Percentiles rank a stretch among this genome's conserved stretches.
Evolutionary conservation across 2,797 vertebrate species (phyloP).

Genomic region (Peromyscus melanophrys): DNA sequence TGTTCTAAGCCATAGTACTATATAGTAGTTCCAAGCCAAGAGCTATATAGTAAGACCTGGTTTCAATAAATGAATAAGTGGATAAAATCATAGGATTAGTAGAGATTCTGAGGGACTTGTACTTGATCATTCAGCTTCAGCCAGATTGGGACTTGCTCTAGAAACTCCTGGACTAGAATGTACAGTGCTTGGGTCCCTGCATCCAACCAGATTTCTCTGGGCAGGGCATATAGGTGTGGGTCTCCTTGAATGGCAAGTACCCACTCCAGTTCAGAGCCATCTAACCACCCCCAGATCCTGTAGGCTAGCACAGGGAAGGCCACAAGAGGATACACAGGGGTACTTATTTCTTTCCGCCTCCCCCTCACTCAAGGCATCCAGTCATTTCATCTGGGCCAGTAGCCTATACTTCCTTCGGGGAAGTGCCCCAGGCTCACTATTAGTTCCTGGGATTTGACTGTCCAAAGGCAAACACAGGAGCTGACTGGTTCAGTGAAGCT

Average conservation of each 20-base stretch:
- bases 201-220: neutral
- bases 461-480: neutral
- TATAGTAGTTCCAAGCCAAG: neutral
- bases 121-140: neutral
- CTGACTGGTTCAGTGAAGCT: neutral
- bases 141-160: neutral
- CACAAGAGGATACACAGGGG: neutral
- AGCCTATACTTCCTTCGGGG: neutral
- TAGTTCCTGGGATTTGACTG: neutral
- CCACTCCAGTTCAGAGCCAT: neutral
- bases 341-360: neutral
- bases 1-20: neutral
- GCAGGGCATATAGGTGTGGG: neutral
- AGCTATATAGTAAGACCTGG: neutral
- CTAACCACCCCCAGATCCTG: neutral
- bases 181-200: neutral
- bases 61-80: neutral
- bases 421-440: neutral
- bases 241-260: neutral
- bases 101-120: neutral
- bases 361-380: neutral
- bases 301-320: neutral
- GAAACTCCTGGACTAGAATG: neutral
- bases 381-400: neutral
- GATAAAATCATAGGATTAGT: neutral